A percentile compares a stretch with the other conserved stretches of the same genome.
Conservation (phyloP, 2,888 invertebrate genomes). For the Leptinotarsa juncta region DNA sequence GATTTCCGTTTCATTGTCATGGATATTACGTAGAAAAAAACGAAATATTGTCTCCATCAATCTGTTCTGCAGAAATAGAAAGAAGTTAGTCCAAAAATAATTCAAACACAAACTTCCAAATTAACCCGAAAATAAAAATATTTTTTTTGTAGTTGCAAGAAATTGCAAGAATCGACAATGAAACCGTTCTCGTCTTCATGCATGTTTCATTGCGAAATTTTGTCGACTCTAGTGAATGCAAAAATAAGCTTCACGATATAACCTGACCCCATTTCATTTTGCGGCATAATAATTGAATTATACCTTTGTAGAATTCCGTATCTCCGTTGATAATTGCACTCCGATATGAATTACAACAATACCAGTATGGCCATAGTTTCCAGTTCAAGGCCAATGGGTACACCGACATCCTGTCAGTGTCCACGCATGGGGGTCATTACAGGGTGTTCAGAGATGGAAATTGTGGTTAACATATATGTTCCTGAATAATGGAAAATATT, state of each 20-base stretch:
- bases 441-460: not conserved
- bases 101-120: too few species aligned
- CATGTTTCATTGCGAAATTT: conserved; percentile 8
- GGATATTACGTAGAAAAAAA: too few species aligned
- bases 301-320: conserved; percentile 2
- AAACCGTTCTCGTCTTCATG: not conserved
- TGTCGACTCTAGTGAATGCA: conserved; percentile 2
- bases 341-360: conserved; percentile 18
- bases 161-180: not conserved
- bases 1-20: too few species aligned
- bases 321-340: not conserved
- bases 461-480: too few species aligned
- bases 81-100: too few species aligned
- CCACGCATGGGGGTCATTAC: conserved; percentile 2
- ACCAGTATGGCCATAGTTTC: conserved; percentile 1
- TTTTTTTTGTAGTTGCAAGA: not conserved
- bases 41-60: too few species aligned
- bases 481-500: too few species aligned
- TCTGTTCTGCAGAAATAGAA: too few species aligned
- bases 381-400: conserved; percentile 21
- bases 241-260: not conserved
- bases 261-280: conserved; percentile 14
- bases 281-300: not conserved
- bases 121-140: too few species aligned
- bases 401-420: conserved; percentile 12